A percentile compares a stretch with the other conserved stretches of the same genome.
phyloP scores from a whole-genome alignment of 1,140 invertebrate genomes.

The Macrotrachela quadricornifera region DNA sequence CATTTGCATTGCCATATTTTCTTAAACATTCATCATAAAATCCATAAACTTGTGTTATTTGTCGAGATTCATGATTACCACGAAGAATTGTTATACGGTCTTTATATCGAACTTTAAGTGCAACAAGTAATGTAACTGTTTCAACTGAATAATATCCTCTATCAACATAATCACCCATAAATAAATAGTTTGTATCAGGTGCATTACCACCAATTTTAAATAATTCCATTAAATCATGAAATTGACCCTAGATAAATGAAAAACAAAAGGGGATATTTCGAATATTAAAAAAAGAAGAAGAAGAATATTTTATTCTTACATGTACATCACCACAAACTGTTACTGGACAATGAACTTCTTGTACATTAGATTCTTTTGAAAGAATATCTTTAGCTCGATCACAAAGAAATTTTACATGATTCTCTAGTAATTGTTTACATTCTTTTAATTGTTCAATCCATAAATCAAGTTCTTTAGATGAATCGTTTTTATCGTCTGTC shows the following conservation, averaged over 20 bases:
- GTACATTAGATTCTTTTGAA: slow-evolving; percentile 93
- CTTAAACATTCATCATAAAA: slow-evolving; percentile 97
- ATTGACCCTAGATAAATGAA: slow-evolving; percentile 71
- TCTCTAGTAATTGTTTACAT: slow-evolving; percentile 98
- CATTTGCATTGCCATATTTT: slow-evolving; percentile 98
- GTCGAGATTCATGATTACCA: slow-evolving; percentile 95
- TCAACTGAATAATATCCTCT: slow-evolving; percentile 98
- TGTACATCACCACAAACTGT: slow-evolving; percentile 99
- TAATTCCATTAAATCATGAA: slow-evolving; percentile 97
- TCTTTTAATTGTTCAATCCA: slow-evolving; percentile 99
- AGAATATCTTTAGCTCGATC: slow-evolving; percentile 99
- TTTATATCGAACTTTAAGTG: slow-evolving; percentile 86
- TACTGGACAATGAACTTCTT: slow-evolving; percentile 97
- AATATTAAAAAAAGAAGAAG: no score
- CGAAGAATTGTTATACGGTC: slow-evolving; percentile 97
- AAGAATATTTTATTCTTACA: slow-evolving; percentile 3
- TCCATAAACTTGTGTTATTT: slow-evolving; percentile 97
- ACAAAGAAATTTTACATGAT: slow-evolving; percentile 97
- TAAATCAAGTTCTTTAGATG: slow-evolving; percentile 47
- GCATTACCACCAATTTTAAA: slow-evolving; percentile 96
- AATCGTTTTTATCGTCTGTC: slow-evolving; percentile 3
- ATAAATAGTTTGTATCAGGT: slow-evolving; percentile 97
- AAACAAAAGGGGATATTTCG: no score
- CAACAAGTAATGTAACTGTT: slow-evolving; percentile 90
- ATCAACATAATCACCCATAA: slow-evolving; percentile 99